Base-by-base conservation (phyloP, 1,140 invertebrate genomes). In the Globodera rostochiensis region DNA sequence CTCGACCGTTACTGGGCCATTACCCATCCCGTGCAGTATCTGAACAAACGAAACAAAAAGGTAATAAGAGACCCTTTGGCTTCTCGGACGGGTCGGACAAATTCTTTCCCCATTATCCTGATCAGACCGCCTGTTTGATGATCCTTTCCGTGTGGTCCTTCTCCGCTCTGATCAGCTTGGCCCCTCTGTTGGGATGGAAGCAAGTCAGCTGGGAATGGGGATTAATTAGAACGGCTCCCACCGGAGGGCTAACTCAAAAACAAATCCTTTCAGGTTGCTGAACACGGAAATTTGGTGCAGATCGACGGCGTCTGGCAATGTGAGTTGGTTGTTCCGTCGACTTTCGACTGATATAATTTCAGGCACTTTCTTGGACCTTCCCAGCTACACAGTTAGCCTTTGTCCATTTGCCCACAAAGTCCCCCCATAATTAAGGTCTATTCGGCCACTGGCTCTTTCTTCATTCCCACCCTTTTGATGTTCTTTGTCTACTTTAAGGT, bases 401-500 rank as follows among this genome's bases (percentile, higher is more conserved):
- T 45, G 25, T 71, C 19, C 13, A 15, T 45, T 11, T 45, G 69
- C 4, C 19, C 7, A 9, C 69, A 5, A 45, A 19, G 7, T 19
- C 6, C 7, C 6, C 9, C 9, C 69, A 25, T 15, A 13, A 13
- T 71, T 36, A 5, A 71, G 69, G 69, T 90, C 46, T 89, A 90
- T 78, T 87, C 85, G 49, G 88, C 88, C n/a, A 89, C 88, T 6
- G 88, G 88, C 19, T 90, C 89, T 6, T 89, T 89, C 75, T 89
- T 90, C 78, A 89, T 89, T 45, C 88, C 88, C 8, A 88, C 85
- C 6, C 69, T 90, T 74, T 70, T 89, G 15, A 89, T 89, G 88
- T 89, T 89, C 70, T 89, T 89, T 70, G 88, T 89, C 6, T 89
- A 89, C 57, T 89, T 89, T 80, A 90, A 89, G 82, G 90, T 90